Evolutionary conservation across 2,797 vertebrate genomes (phyloP).

Genomic region (Numenius phaeopus): DNA sequence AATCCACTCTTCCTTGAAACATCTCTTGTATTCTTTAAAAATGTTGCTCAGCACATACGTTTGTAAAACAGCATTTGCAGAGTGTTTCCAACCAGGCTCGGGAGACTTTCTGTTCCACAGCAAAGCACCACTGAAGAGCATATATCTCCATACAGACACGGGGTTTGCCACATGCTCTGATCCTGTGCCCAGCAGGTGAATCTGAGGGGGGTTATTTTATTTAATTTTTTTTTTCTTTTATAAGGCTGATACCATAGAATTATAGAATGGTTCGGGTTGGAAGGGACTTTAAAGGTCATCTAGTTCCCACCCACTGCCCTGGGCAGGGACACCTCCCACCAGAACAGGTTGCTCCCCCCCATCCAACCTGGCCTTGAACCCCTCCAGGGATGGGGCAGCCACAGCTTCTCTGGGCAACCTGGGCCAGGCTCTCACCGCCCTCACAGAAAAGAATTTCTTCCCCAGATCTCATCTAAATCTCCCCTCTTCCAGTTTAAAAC

Average conservation of each 20-base stretch:
- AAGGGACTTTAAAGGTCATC: too few relatives aligned
- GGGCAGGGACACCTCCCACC: too few relatives aligned
- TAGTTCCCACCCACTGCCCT: too few relatives aligned
- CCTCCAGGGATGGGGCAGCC: too few relatives aligned
- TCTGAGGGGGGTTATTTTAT: not conserved
- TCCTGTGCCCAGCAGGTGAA: not conserved
- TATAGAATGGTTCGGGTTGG: too few relatives aligned
- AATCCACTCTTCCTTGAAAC: not conserved
- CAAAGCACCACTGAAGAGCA: not conserved
- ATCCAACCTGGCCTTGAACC: too few relatives aligned
- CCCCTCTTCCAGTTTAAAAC: too few relatives aligned
- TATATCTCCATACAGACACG: not conserved
- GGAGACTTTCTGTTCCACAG: not conserved
- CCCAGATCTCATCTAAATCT: too few relatives aligned
- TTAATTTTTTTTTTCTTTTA: not conserved
- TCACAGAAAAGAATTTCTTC: too few relatives aligned
- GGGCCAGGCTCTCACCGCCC: too few relatives aligned
- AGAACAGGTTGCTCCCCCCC: too few relatives aligned
- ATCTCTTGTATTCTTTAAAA: not conserved
- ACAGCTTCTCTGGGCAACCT: too few relatives aligned
- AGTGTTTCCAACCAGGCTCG: not conserved
- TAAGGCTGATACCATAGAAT: not conserved
- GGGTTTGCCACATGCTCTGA: not conserved
- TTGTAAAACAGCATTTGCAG: not conserved
- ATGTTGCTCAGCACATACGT: not conserved